Base-by-base conservation (phyloP, 2,113 vertebrate species). In the Oplegnathus fasciatus region DNA sequence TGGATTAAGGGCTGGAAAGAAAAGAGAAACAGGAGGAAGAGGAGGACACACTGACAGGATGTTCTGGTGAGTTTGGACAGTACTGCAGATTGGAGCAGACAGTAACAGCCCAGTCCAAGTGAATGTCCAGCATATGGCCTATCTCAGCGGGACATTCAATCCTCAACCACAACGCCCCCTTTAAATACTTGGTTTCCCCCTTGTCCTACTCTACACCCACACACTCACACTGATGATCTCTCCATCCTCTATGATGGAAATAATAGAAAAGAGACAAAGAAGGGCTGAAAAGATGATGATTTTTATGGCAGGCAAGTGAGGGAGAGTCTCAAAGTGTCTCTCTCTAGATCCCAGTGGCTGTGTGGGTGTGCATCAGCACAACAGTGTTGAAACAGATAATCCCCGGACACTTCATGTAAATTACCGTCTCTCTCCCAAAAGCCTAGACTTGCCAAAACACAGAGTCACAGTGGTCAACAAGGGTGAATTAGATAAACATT, bases 171-270 rank as follows among this genome's bases (percentile, higher is more conserved):
- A 87, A 65, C 57, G 15, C 81, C 86, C 70, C 76, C 77, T 58
- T n/a, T 61, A 84, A 93, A 93, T 88, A 87, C 87, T 86, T 88
- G 67, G 66, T 87, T 82, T 82, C 32, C 76, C 75, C 28, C 79
- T 79, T 58, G 48, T 75, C 62, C 32, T 76, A 4, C 28, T 73
- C 70, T 26, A 73, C 75, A 42, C 70, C 52, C 82, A 52, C 79
- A 1, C 79, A 52, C 62, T 55, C 34, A 79, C 46, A 48, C 58
- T 34, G n/a, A 65, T 22, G 46, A 90, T 32, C 64, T 72, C 75
- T 34, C 68, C 71, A 54, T 78, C 44, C 55, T 55, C 37, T 15
- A 10, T 0, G 46, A 62, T 79, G 70, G 50, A 80, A 83, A 73
- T 32, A 3, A 73, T 2, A 75, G 66, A 66, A 66, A 57, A 40